These are phyloP conservation scores for Radopholus similis DNA, from an alignment of 1,140 invertebrate species.

Conservation along the genomic window DNA sequence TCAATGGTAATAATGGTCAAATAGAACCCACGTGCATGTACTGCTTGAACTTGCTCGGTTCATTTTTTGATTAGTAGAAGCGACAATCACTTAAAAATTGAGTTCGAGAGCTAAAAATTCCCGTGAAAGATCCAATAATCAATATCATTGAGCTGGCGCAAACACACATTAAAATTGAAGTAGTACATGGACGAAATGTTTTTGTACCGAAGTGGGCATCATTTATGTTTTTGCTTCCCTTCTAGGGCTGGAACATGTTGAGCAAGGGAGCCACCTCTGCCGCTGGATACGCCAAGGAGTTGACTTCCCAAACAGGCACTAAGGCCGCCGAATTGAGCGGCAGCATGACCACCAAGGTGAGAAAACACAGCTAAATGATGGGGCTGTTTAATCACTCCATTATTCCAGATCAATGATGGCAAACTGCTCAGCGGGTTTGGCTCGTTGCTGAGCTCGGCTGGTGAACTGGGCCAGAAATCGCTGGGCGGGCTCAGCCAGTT, in stretches of 20 bases:
- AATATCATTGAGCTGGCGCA: no score
- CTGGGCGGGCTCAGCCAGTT: constrained; percentile 53
- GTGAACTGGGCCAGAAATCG: constrained; percentile 53
- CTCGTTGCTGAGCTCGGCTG: constrained; percentile 43
- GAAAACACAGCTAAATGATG: neutral
- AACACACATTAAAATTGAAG: neutral
- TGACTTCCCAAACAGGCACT: constrained; percentile 43
- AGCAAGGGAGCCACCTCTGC: constrained; percentile 53
- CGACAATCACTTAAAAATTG: no score
- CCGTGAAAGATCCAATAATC: no score
- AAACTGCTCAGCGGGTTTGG: constrained; percentile 41
- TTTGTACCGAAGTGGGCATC: no score
- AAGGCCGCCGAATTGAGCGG: constrained; percentile 55
- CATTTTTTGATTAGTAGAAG: no score
- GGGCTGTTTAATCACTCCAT: neutral
- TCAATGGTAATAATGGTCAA: constrained; percentile 37
- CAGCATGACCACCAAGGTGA: constrained; percentile 24
- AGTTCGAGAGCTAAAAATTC: no score
- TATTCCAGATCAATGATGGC: constrained; percentile 44
- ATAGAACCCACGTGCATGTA: no score
- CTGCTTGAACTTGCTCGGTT: no score
- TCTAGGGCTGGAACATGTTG: constrained; percentile 53
- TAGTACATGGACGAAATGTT: neutral
- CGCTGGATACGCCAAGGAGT: constrained; percentile 51
- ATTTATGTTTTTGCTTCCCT: constrained; percentile 14